phyloP scores from a whole-genome alignment of 2,888 invertebrate species.

The Polyploca ridens region DNA sequence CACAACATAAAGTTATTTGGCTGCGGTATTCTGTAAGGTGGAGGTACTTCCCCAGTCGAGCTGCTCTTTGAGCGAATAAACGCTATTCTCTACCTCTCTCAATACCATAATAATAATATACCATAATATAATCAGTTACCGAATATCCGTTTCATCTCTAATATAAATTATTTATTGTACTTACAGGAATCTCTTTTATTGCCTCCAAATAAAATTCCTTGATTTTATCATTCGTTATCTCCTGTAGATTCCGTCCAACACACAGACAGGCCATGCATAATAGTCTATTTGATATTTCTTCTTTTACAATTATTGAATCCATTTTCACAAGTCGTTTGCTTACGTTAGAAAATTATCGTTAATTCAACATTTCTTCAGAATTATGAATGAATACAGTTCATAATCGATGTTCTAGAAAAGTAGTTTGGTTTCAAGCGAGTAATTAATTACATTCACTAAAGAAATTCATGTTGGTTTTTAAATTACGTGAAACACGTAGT shows the following conservation, averaged over 20 bases:
- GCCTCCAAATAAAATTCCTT: slow-evolving; percentile 60
- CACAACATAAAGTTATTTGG: too few relatives aligned
- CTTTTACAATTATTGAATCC: slow-evolving; percentile 40
- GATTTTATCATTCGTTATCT: slow-evolving; percentile 53
- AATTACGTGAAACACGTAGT: background rate
- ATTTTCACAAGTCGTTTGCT: slow-evolving; percentile 31
- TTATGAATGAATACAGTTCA: background rate
- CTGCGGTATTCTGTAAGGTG: too few relatives aligned
- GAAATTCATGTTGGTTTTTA: background rate
- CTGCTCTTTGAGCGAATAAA: too few relatives aligned
- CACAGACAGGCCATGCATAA: slow-evolving; percentile 71
- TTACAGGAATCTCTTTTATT: slow-evolving; percentile 69
- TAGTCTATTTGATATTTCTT: slow-evolving; percentile 44
- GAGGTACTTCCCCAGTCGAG: too few relatives aligned
- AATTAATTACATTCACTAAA: background rate
- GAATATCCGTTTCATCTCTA: background rate
- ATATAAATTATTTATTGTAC: slow-evolving; percentile 26
- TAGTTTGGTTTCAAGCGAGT: background rate
- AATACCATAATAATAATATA: too few relatives aligned
- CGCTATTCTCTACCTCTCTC: too few relatives aligned
- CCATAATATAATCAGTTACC: too few relatives aligned
- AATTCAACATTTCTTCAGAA: background rate
- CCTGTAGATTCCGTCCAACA: slow-evolving; percentile 54
- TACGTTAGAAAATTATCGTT: background rate
- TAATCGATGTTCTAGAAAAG: background rate